Percentiles rank a stretch among this genome's conserved stretches.
Evolutionary conservation across 2,113 vertebrate species (phyloP).

Genomic region (Myotis brandtii): DNA sequence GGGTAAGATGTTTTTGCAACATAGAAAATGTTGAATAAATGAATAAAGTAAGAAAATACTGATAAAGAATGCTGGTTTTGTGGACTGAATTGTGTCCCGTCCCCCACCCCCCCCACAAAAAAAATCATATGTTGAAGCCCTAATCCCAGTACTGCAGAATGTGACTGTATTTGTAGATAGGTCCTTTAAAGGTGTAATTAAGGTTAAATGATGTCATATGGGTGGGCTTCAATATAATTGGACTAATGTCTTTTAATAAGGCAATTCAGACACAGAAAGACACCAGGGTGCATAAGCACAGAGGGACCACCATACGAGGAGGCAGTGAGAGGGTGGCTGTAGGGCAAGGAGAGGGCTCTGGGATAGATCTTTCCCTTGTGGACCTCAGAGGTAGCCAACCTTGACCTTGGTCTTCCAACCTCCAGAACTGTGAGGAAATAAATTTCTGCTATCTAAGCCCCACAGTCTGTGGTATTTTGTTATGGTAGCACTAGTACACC

Average conservation of each 20-base stretch:
- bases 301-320: neutral
- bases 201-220: neutral
- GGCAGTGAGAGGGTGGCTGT: neutral
- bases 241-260: neutral
- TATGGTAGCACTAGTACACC: neutral
- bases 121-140: neutral
- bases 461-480: neutral
- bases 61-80: neutral
- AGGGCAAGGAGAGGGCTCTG: neutral
- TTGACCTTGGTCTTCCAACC: neutral
- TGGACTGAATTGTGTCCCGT: neutral
- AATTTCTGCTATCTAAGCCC: neutral
- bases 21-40: neutral
- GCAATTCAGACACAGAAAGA: neutral
- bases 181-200: neutral
- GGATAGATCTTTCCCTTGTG: neutral
- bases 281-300: neutral
- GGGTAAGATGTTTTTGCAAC: neutral
- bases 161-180: neutral
- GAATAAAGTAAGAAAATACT: neutral
- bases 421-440: neutral
- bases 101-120: fast-evolving
- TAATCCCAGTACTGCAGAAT: neutral
- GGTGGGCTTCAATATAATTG: neutral
- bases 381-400: neutral